Base-by-base conservation (phyloP, 1,140 invertebrate species). In the Potamilus streckersoni region DNA sequence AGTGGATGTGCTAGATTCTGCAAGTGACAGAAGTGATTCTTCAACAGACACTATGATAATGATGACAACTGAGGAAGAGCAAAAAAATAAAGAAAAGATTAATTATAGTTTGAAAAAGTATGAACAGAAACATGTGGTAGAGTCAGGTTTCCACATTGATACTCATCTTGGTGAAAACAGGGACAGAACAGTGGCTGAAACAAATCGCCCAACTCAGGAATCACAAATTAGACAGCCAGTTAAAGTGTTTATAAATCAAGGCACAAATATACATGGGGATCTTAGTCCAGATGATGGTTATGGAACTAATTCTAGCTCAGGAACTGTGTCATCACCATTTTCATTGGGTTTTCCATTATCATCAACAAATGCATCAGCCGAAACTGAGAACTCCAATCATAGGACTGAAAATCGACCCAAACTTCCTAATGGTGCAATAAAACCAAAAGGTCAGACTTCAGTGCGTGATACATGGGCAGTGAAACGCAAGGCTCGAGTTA, bases 1-100 rank as follows among this genome's bases (percentile, higher is more conserved):
- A 16, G 64, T 83, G 49, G 83, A 84, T 67, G 61, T 71, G 17
- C 73, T 83, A 62, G 83, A 85, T 71, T 83, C 80, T 16, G 79
- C 59, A 0, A 83, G 82, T 82, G 81, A 82, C 16, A 78, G 78
- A 65, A 84, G 81, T 73, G 81, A 81, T 65, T 85, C 85, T 3
- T 86, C 85, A 23, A 79, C 82, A 15, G 85, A 85, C 69, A 86
- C 83, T 1, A 85, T 86, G 81, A 86, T 86, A 23, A 83, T 86
- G 81, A 86, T 86, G 85, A 86, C 83, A 15, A 83, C 83, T 15
- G 85, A 83, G 63, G 85, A 86, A 75, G 83, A 83, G 67, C 27
- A 73, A 57, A 59, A 78, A 66, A 86, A 86, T 68, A 69, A 85
- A 66, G 79, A 81, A 63, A 78, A 71, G 60, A 86, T 86, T n/a